Conservation (phyloP, 2,797 vertebrate genomes). For the Tenualosa thibaudeaui region DNA sequence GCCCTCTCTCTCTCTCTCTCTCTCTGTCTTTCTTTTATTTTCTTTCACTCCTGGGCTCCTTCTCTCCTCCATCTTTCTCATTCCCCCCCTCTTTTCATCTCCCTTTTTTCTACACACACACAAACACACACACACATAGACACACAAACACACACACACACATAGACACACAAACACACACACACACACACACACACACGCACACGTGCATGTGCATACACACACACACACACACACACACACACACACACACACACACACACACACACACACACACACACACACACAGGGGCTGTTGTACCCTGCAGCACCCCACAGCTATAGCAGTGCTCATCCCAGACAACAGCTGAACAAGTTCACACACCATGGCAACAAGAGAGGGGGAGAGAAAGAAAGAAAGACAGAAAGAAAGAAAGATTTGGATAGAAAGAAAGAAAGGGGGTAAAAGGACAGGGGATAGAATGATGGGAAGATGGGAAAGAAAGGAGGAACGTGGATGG, state of each 20-base stretch:
- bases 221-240: constrained; percentile 33
- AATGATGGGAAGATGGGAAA: no score
- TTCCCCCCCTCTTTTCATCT: constrained; percentile 2
- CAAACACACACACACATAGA: constrained; percentile 28
- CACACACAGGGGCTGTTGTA: constrained; percentile 4
- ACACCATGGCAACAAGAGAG: neutral
- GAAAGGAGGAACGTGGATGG: no score
- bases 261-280: constrained; percentile 44
- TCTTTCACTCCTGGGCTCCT: neutral
- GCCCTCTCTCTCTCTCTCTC: constrained; percentile 59
- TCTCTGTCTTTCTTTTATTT: neutral
- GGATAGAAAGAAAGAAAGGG: neutral
- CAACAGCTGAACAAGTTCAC: constrained; percentile 16
- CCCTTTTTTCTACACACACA: constrained; percentile 52
- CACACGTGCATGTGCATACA: constrained; percentile 49
- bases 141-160: constrained; percentile 10
- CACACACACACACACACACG: constrained; percentile 49
- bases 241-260: constrained; percentile 32
- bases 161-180: constrained; percentile 30
- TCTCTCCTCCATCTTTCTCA: no score
- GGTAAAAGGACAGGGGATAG: constrained; percentile 12
- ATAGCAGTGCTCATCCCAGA: neutral
- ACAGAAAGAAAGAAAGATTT: no score
- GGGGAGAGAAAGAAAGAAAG: constrained; percentile 25
- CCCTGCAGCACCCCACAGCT: neutral